Evolutionary conservation across 2,113 vertebrate species (phyloP).

Genomic region (Ancistrus triradiatus): DNA sequence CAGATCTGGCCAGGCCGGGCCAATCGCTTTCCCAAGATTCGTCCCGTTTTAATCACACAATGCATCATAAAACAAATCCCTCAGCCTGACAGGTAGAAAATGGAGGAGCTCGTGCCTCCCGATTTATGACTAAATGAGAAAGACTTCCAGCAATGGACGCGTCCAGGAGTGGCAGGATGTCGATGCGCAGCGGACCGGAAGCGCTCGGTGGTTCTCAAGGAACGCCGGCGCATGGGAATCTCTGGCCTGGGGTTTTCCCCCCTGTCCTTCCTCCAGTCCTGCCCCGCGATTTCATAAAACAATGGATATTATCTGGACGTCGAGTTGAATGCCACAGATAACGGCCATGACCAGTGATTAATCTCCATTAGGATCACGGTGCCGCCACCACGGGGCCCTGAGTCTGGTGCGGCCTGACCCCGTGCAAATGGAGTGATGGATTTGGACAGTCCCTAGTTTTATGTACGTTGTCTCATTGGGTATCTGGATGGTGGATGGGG

Average conservation of each 20-base stretch:
- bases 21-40: conserved; percentile 97
- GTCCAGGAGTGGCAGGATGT: conserved; percentile 85
- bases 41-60: conserved; percentile 99
- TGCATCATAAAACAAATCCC: conserved; percentile 99
- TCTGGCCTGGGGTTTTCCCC: conserved; percentile 70
- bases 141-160: conserved; percentile 82
- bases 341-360: conserved; percentile 79
- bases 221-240: conserved; percentile 76
- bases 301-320: conserved; percentile 91
- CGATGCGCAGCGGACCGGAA: conserved; percentile 78
- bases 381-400: no score
- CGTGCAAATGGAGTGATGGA: no score
- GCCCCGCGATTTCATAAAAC: conserved; percentile 74
- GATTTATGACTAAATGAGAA: conserved; percentile 99
- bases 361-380: conserved; percentile 88
- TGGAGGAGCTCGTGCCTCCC: conserved; percentile 97
- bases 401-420: no score
- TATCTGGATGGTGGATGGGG: no score
- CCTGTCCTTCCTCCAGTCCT: conserved; percentile 77
- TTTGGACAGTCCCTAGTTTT: no score
- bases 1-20: conserved; percentile 76
- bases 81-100: conserved; percentile 99
- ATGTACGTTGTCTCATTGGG: no score
- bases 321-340: conserved; percentile 94
- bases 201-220: conserved; percentile 80